Evolutionary conservation across 2,888 invertebrate genomes (phyloP), one percentile per base, ranked within the genome.

Genomic region (Hyposoter dolosus): DNA sequence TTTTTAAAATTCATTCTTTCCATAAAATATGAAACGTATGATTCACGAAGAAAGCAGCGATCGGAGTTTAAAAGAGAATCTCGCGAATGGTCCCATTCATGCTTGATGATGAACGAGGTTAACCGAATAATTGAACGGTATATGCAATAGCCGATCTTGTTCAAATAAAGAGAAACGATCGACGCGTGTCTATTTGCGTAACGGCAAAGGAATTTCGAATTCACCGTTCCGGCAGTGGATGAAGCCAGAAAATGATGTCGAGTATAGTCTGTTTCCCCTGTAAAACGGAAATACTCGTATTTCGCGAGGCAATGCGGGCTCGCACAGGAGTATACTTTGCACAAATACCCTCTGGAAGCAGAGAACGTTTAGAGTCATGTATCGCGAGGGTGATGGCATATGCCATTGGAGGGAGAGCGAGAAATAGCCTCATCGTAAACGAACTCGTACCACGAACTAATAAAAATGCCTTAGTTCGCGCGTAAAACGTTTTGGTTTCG

Each of bases 121-220:
- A 53, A 28, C 47, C 45, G 60, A 68, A 53, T 85, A 87, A 88
- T 88, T 87, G 60, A 1, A 75, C 80, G 75, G 77, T 60, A 53
- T 23, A 56, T 28, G 23, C 43, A 63, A 45, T 19, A 47, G 3
- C 19, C 17, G 50, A 66, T 53, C 53, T 47, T 32, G 15, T 63
- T 19, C 17, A 45, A 28, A 71, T 28, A 35, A 40, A 40, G 60
- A 45, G 50, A 28, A 56, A 47, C 82, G 68, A 74, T 56, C 63
- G 72, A 76, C 28, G 76, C 79, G 82, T 84, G 56, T 71, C 60
- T 80, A 83, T 85, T 87, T 83, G 87, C 77, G 83, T 86, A 75
- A 78, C 79, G 79, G 79, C 84, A 85, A 82, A 87, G 82, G 85
- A 76, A 87, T 88, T 85, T 86, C 23, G 9, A 50, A 53, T 69